Evolutionary conservation across 1,140 invertebrate genomes (phyloP), one percentile per base, ranked within the genome.

Genomic region (Augochlora pura): DNA sequence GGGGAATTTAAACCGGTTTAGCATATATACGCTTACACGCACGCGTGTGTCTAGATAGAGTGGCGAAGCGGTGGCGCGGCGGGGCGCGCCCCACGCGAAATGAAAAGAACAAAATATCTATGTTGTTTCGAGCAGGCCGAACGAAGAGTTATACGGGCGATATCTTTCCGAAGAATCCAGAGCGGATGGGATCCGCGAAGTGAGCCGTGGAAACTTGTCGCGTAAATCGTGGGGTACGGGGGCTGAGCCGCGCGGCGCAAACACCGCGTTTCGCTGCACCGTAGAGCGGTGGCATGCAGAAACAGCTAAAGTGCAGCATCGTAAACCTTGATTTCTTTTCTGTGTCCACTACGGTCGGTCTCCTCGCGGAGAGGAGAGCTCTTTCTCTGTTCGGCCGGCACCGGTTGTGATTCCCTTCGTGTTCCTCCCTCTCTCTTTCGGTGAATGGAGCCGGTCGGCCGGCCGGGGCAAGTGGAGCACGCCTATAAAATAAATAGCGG

Each of bases 401-500:
- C 7, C n/a, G n/a, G n/a, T n/a, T n/a, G 9, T 27, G 12, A 14
- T 1, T 3, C 38, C 18, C 54, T 7, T n/a, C 0, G 21, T 21
- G n/a, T 64, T 57, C 38, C 38, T 14, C 25, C 18, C 23, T 68
- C 42, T 57, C 71, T 63, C 77, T 46, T 67, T 72, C 62, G 42
- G 75, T 62, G 82, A 84, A 83, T 32, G 70, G 76, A 25, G 39
- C 39, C 39, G 39, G 39, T 10, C 39, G 39, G 39, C 39, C 65
- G 77, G 8, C 42, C 71, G 39, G 10, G 65, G 69, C 82, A 85
- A 85, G 82, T 85, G 78, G 78, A 85, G 83, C 82, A 81, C 77
- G 82, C 74, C 78, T 85, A 81, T 81, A 85, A 85, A 85, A 85
- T 84, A 85, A 85, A 85, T 77, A 68, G 82, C 82, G 52, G 64